Evolutionary conservation across 1,140 invertebrate species (phyloP), one percentile per base, ranked within the genome.

Genomic region (Drosophila suzukii): DNA sequence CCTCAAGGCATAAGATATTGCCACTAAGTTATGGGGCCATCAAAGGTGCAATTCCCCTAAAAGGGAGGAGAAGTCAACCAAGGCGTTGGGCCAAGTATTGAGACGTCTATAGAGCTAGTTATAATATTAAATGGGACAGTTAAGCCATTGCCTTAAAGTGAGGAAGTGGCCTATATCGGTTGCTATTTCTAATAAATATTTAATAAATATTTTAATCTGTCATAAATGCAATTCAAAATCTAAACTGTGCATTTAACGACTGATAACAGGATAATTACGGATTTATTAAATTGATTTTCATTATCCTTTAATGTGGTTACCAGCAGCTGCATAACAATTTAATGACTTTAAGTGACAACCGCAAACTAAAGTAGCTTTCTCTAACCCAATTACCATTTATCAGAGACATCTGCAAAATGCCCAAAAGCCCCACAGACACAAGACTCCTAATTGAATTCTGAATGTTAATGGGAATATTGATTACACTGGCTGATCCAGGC

Each of bases 371-470:
- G 11, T 32, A 4, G 10, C 24, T 57, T 32, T 32, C 27, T 13
- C 7, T 1, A 41, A 51, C 11, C 30, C 13, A 47, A 38, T 68
- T 56, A 32, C 47, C 15, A 32, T 13, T 10, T 10, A 20, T 20
- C 41, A 15, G 2, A n/a, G 7, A 11, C 34, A 24, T 24, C 30
- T 13, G 4, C 4, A 6, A 32, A 49, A 41, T 58, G 20, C 15
- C 17, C 30, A 24, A 12, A 44, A 30, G 36, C 20, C 6, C 27
- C 32, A 36, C 32, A 27, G 41, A 41, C 41, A 32, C 32, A 17
- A 17, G 24, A 24, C 12, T 30, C 11, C n/a, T 72, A 72, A 72
- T 72, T 72, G 66, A 72, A 71, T 71, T 50, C 44, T 47, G n/a
- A 41, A 57, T 57, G 43, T 47, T 70, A 49, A 70, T 49, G 51